Conservation (phyloP, 1,140 invertebrate species). For the Sinella curviseta region DNA sequence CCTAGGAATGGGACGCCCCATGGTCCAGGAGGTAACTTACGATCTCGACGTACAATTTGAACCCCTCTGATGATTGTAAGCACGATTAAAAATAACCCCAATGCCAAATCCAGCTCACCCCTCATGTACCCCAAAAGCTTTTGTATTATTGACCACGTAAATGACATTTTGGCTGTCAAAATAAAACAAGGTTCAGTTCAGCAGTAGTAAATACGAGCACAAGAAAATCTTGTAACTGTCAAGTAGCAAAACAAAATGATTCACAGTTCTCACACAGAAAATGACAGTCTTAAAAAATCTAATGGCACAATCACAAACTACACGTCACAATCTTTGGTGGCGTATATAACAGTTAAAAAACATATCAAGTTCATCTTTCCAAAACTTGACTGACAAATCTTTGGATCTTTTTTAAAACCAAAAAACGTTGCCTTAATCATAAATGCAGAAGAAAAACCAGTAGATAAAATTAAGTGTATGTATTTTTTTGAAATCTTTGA, state of each 20-base stretch:
- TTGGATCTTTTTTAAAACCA: too few species aligned
- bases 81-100: conserved; percentile 24
- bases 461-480: not conserved
- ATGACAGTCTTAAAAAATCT: too few species aligned
- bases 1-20: conserved; percentile 80
- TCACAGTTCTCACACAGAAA: too few species aligned
- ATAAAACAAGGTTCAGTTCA: too few species aligned
- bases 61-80: conserved; percentile 31
- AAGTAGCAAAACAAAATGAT: too few species aligned
- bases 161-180: conserved; percentile 12
- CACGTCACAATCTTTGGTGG: too few species aligned
- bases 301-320: too few species aligned
- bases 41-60: conserved; percentile 31
- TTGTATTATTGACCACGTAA: conserved; percentile 15
- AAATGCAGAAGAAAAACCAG: not conserved
- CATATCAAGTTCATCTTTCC: too few species aligned
- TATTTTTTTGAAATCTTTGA: not conserved
- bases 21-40: conserved; percentile 74
- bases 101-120: conserved; percentile 32
- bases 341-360: too few species aligned
- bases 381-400: too few species aligned
- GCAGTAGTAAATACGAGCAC: not conserved
- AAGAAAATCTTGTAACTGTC: not conserved
- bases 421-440: too few species aligned
- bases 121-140: not conserved